Evolutionary conservation across 1,140 invertebrate species (phyloP).

Genomic region (Lepidotrigona ventralis): DNA sequence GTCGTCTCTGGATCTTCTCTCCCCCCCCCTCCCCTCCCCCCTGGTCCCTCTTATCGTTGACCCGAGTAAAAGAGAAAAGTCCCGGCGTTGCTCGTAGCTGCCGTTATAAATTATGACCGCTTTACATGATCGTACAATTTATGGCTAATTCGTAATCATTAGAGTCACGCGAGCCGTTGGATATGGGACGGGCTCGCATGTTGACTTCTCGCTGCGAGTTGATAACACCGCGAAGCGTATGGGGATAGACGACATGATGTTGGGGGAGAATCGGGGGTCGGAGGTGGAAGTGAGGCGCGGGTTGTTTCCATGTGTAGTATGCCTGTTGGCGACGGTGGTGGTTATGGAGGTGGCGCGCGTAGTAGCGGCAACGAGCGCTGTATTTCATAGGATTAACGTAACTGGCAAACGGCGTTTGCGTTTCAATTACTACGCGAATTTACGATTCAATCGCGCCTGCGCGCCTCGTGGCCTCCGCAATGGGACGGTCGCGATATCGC

Average conservation of each 20-base stretch:
- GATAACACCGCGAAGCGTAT: constrained; percentile 48
- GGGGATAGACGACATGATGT: not conserved
- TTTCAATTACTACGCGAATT: constrained; percentile 69
- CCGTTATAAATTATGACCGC: constrained; percentile 65
- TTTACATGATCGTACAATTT: constrained; percentile 73
- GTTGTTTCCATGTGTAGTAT: not conserved
- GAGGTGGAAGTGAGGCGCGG: not conserved
- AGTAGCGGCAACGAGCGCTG: constrained; percentile 45
- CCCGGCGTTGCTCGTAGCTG: constrained; percentile 12
- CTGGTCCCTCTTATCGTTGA: too few relatives aligned
- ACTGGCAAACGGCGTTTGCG: constrained; percentile 66
- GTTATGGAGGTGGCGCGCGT: constrained; percentile 23
- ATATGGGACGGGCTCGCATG: constrained; percentile 61
- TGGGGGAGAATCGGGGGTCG: not conserved
- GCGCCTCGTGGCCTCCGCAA: constrained; percentile 30
- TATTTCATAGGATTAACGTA: constrained; percentile 71
- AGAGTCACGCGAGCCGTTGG: constrained; percentile 70
- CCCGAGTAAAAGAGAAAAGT: not conserved
- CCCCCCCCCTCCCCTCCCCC: not conserved
- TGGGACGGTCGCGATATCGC: not conserved
- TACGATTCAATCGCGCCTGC: constrained; percentile 62
- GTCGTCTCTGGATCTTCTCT: not conserved
- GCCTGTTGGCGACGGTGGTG: constrained; percentile 21
- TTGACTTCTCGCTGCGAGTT: constrained; percentile 59
- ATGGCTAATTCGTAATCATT: constrained; percentile 72